Evolutionary conservation across 2,888 invertebrate genomes (phyloP).

Genomic region (Diogma glabrata): DNA sequence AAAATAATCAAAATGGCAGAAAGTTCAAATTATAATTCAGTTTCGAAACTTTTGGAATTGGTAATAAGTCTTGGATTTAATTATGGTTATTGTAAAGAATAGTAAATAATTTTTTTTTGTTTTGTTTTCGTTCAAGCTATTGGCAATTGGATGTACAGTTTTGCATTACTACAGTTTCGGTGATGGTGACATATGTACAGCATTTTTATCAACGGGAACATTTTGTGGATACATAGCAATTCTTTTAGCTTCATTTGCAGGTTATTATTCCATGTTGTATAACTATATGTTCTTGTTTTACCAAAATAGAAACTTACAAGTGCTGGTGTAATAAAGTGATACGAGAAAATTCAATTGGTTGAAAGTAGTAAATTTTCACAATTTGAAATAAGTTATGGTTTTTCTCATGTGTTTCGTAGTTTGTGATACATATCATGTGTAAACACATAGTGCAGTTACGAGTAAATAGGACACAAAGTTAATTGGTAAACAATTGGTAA

Average conservation of each 20-base stretch:
- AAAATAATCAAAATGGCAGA: slow-evolving; percentile 11
- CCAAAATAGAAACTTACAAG: too few relatives aligned
- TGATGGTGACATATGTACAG: slow-evolving; percentile 38
- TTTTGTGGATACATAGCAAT: slow-evolving; percentile 65
- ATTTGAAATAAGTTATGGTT: too few relatives aligned
- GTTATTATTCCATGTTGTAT: too few relatives aligned
- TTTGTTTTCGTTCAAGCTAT: slow-evolving; percentile 40
- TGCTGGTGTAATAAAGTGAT: too few relatives aligned
- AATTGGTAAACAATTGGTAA: too few relatives aligned
- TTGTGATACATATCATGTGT: too few relatives aligned
- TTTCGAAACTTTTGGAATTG: slow-evolving; percentile 36
- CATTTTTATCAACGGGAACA: slow-evolving; percentile 58
- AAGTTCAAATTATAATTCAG: slow-evolving; percentile 25
- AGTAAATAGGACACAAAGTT: too few relatives aligned
- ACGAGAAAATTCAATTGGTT: too few relatives aligned
- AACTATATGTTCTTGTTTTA: too few relatives aligned
- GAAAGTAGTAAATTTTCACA: too few relatives aligned
- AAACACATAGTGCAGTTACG: too few relatives aligned
- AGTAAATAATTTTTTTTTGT: slow-evolving; percentile 7
- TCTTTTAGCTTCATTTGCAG: slow-evolving; percentile 57
- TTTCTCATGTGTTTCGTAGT: too few relatives aligned
- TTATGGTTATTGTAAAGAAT: neutral
- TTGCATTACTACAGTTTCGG: slow-evolving; percentile 60
- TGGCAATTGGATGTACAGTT: slow-evolving; percentile 55
- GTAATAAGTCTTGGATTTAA: slow-evolving; percentile 22